Conservation (phyloP, 2,888 invertebrate species). For the Nymphalis urticae region DNA sequence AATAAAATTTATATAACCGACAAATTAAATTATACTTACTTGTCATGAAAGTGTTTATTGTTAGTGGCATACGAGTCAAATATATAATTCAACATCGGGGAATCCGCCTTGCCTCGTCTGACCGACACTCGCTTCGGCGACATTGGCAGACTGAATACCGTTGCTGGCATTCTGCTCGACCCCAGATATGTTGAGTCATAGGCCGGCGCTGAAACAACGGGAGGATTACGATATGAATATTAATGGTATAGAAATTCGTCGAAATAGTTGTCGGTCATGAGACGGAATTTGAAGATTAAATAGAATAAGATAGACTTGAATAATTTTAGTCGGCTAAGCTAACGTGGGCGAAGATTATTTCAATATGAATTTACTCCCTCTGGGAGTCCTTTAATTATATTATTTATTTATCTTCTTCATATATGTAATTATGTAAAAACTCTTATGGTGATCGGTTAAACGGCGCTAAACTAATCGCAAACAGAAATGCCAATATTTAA, state of each 20-base stretch:
- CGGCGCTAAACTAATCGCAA: too few species aligned
- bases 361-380: too few species aligned
- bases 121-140: conserved; percentile 58
- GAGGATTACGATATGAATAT: conserved; percentile 1
- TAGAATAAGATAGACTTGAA: background rate
- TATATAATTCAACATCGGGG: conserved; percentile 88
- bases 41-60: conserved; percentile 87
- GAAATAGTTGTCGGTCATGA: background rate
- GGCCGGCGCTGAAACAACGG: conserved; percentile 40
- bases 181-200: conserved; percentile 51
- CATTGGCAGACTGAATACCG: conserved; percentile 53
- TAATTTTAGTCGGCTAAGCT: too few species aligned
- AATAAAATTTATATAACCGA: too few species aligned
- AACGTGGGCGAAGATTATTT: too few species aligned
- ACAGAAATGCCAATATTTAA: too few species aligned
- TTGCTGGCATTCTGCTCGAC: conserved; percentile 55
- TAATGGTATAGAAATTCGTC: background rate
- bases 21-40: conserved; percentile 52
- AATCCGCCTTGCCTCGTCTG: conserved; percentile 81
- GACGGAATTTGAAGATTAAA: background rate
- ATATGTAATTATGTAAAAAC: too few species aligned
- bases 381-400: too few species aligned
- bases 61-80: conserved; percentile 86
- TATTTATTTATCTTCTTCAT: too few species aligned
- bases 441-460: too few species aligned